Conservation (phyloP, 2,113 vertebrate species). For the Upupa epops region DNA sequence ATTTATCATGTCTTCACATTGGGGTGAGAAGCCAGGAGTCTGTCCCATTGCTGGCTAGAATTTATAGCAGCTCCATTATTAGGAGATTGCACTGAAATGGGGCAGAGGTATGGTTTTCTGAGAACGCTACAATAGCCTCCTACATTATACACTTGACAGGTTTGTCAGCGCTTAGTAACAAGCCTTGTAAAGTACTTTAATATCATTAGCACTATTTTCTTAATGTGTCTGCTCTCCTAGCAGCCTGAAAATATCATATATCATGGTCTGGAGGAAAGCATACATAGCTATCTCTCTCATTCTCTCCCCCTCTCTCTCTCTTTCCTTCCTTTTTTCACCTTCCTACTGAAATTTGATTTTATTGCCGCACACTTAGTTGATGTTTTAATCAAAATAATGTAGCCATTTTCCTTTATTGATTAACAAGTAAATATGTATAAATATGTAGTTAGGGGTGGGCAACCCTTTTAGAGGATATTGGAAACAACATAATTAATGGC, state of each 20-base stretch:
- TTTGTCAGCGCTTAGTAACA: constrained; percentile 93
- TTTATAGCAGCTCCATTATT: constrained; percentile 96
- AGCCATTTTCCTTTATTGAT: constrained; percentile 83
- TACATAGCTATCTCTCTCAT: constrained; percentile 56
- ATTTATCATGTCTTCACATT: constrained; percentile 93
- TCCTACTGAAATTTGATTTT: constrained; percentile 73
- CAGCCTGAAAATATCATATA: constrained; percentile 88
- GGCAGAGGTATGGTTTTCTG: constrained; percentile 89
- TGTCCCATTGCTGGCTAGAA: constrained; percentile 88
- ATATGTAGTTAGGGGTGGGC: constrained; percentile 79
- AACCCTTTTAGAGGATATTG: constrained; percentile 81
- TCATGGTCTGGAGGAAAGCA: constrained; percentile 72
- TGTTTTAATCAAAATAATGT: constrained; percentile 88
- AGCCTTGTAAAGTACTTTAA: constrained; percentile 95
- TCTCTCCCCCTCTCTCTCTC: neutral
- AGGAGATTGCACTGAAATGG: constrained; percentile 88
- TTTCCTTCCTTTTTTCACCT: constrained; percentile 35
- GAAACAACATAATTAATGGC: constrained; percentile 75
- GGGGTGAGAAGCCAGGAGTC: constrained; percentile 88
- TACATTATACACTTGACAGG: constrained; percentile 96
- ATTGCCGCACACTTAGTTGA: constrained; percentile 64
- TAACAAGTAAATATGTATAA: constrained; percentile 87
- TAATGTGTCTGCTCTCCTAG: constrained; percentile 92
- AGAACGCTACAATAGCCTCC: constrained; percentile 89
- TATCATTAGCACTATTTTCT: constrained; percentile 98